Evolutionary conservation across 2,797 vertebrate genomes (phyloP).

Genomic region (Hippocampus kuda): DNA sequence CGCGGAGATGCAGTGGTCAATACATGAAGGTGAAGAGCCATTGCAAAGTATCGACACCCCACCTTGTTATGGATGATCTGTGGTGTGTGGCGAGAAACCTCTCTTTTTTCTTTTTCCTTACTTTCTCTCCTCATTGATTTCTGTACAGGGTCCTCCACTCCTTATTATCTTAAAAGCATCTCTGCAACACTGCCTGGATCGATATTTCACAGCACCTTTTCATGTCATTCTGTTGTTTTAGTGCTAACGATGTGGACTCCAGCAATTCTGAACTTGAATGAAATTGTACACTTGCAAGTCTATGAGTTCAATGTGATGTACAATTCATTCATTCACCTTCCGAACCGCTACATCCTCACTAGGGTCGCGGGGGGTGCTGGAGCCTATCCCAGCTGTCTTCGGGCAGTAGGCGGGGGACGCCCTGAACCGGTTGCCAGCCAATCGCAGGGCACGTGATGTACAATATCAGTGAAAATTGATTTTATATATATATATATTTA

Average conservation of each 20-base stretch:
- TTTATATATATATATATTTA: too few relatives aligned
- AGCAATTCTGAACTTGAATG: conserved; percentile 23
- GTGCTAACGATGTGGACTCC: conserved; percentile 31
- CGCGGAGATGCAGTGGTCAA: conserved; percentile 10
- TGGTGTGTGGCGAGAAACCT: conserved; percentile 57
- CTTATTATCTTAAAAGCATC: conserved; percentile 70
- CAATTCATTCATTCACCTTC: too few relatives aligned
- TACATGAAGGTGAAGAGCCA: conserved; percentile 24
- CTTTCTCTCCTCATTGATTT: conserved; percentile 62
- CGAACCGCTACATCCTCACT: too few relatives aligned
- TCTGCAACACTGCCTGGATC: conserved; percentile 61
- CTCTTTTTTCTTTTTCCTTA: conserved; percentile 60
- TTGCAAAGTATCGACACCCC: conserved; percentile 52
- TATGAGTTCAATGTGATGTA: conserved; percentile 8
- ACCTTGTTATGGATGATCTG: conserved; percentile 65
- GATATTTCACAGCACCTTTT: conserved; percentile 58
- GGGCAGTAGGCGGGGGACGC: too few relatives aligned
- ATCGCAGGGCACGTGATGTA: too few relatives aligned
- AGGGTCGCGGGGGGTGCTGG: too few relatives aligned
- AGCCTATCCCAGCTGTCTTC: too few relatives aligned
- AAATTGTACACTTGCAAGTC: conserved; percentile 12
- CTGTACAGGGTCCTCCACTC: conserved; percentile 51
- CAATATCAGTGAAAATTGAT: background rate
- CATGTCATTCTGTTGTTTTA: conserved; percentile 47
- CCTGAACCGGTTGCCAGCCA: too few relatives aligned